These are phyloP conservation scores for Sandelia bainsii DNA, from an alignment of 2,797 vertebrate genomes.

Conservation along the genomic window DNA sequence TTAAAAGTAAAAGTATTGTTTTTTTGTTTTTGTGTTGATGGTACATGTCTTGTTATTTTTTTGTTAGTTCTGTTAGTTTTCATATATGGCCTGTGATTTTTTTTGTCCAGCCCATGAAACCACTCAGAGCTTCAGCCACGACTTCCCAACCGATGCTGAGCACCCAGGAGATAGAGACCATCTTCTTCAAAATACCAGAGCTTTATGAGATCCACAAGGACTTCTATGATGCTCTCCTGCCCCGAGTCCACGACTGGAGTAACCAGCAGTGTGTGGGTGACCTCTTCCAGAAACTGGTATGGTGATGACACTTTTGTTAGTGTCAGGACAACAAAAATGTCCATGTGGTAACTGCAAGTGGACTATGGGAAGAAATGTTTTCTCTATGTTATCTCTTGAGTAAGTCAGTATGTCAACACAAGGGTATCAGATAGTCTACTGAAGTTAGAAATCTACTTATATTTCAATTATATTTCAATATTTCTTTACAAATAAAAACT, in stretches of 20 bases:
- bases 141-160: slow-evolving; percentile 97
- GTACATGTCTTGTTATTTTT: neutral
- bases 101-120: slow-evolving; percentile 94
- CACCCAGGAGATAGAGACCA: slow-evolving; percentile 96
- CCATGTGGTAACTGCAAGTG: neutral
- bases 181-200: slow-evolving; percentile 99
- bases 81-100: slow-evolving; percentile 3
- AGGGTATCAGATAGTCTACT: neutral
- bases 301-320: slow-evolving; percentile 16
- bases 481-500: too few species aligned
- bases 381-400: neutral
- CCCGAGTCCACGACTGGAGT: slow-evolving; percentile 94
- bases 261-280: slow-evolving; percentile 96
- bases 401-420: neutral
- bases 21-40: too few species aligned
- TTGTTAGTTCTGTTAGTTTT: too few species aligned
- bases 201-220: slow-evolving; percentile 98
- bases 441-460: neutral
- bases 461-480: neutral
- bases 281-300: slow-evolving; percentile 98
- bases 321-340: neutral
- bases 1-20: too few species aligned
- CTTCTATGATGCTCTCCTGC: slow-evolving; percentile 94
- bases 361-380: neutral
- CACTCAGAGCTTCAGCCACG: slow-evolving; percentile 95